Evolutionary conservation across 2,797 vertebrate genomes (phyloP), one percentile per base, ranked within the genome.

Genomic region (Glossophaga mutica): DNA sequence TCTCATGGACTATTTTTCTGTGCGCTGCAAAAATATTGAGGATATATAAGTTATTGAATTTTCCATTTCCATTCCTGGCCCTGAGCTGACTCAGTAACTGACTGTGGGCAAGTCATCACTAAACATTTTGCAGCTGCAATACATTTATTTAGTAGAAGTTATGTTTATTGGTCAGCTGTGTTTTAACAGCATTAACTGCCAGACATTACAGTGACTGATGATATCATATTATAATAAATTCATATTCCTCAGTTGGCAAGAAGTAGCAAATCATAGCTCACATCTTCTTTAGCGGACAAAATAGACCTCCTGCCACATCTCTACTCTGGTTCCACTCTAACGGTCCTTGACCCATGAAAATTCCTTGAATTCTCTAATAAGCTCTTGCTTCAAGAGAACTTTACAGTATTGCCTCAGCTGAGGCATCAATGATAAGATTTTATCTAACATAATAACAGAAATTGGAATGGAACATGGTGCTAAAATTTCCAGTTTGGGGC

Each of bases 191-290:
- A 92, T 95, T 90, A 94, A 44, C 88, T 94, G 83, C 78, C 88
- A 96, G 90, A 84, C 59, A 87, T 95, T 91, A 97, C 46, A 92
- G 39, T 90, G 77, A 89, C 52, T 21, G 59, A 94, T 92, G 86
- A 97, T 71, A 84, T 94, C 57, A 94, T 74, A 59, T 14, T 85
- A n/a, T 68, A 94, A 94, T 87, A 95, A 77, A 83, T 95, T 89
- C 73, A 85, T 95, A 92, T 90, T 77, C 59, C 71, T 94, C 14
- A 18, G 37, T 81, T 70, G 37, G 55, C 26, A 14, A 95, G 44
- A 82, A 93, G 21, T 65, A 90, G 39, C 90, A 94, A 87, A 92
- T 84, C 78, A 68, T 50, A 76, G 37, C 21, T 78, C 70, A 76
- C 74, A 42, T 83, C 82, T 81, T 78, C 24, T 50, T 83, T 10